A percentile compares a stretch with the other conserved stretches of the same genome.
phyloP scores from a whole-genome alignment of 2,797 vertebrate genomes.

The Hyperoplus immaculatus region DNA sequence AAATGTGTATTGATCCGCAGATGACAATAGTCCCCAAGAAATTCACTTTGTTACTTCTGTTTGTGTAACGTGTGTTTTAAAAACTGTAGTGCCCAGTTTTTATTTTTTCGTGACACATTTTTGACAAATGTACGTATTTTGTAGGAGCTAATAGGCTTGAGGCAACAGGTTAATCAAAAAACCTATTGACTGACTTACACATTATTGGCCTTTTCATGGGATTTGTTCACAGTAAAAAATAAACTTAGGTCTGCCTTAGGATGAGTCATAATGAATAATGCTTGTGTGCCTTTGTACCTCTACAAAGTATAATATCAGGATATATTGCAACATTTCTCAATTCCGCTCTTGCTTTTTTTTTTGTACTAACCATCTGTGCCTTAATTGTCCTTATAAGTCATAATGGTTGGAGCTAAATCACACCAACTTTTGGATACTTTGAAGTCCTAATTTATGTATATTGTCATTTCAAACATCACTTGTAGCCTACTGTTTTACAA shows the following conservation, averaged over 20 bases:
- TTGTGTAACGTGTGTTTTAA: neutral
- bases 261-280: neutral
- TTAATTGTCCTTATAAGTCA: neutral
- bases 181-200: no score
- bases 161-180: no score
- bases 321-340: no score
- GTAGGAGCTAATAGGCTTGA: no score
- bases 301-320: neutral
- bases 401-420: neutral
- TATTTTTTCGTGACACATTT: neutral
- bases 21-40: conserved; percentile 22
- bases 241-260: no score
- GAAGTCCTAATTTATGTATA: neutral
- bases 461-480: neutral
- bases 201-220: no score
- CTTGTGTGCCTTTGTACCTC: neutral
- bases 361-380: neutral
- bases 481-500: neutral
- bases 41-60: conserved; percentile 5
- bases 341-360: neutral
- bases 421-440: neutral
- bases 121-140: no score
- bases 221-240: no score
- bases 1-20: conserved; percentile 25
- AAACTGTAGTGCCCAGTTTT: neutral